Evolutionary conservation across 92 coral and sea anemone species (phyloP), one percentile per base, ranked within the genome.

Genomic region (Parazoanthus swiftii): DNA sequence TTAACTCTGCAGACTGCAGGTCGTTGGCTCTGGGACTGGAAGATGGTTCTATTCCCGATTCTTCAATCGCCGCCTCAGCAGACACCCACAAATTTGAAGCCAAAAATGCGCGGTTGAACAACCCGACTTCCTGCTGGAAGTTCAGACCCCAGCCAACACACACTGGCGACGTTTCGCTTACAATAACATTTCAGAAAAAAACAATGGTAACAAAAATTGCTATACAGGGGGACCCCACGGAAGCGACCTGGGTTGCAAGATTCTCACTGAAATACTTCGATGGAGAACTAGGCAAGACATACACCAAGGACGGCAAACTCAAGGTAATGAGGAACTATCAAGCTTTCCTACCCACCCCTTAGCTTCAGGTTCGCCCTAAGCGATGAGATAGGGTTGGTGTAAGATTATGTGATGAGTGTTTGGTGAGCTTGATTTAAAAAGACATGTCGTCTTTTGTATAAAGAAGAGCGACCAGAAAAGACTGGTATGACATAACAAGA

Each of bases 71-170:
- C 23, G 93, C 98, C 9, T 89, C 93, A 7, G 87, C 91, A 0
- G 79, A 81, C 86, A 77, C 37, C 42, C 33, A 33, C 8, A 86
- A 89, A 26, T 68, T 82, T 65, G 80, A 91, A 51, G 95, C 98
- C 0, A 77, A 91, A 33, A 91, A 93, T 56, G 98, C 90, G 82
- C 81, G 95, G 81, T 83, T 95, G 14, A 70, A 70, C 86, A 83
- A 83, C 51, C 86, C 86, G 2, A 70, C 43, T 15, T 83, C 78
- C 1, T 83, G 86, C 39, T 83, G 86, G 86, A 83, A 68, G 11
- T 10, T 33, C 0, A 46, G 2, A 16, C 5, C 35, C 39, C 16
- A 18, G 23, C 10, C 10, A 5, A 13, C 25, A 43, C 0, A 21
- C 13, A 11, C 0, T 68, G 42, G 25, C 26, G 23, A 46, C 16